Percentiles rank a stretch among this genome's conserved stretches.
Conservation (phyloP, 2,797 vertebrate genomes). For the Acipenser oxyrinchus region DNA sequence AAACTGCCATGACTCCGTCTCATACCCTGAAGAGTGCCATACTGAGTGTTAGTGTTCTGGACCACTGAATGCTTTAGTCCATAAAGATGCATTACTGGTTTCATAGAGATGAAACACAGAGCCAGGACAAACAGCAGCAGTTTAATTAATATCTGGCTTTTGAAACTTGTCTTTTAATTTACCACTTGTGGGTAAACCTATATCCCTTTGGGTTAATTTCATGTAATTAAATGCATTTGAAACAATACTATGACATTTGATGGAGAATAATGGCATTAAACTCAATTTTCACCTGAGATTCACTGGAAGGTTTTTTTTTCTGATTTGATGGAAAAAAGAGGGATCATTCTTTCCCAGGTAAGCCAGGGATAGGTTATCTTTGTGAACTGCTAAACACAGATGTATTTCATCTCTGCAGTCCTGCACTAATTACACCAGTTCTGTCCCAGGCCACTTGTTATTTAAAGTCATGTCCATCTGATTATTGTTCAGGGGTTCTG, state of each 20-base stretch:
- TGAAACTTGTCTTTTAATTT: neutral
- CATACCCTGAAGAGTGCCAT: too few relatives aligned
- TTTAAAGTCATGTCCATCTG: neutral
- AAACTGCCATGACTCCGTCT: too few relatives aligned
- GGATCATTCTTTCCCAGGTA: neutral
- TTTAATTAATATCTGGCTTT: neutral
- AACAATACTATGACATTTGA: neutral
- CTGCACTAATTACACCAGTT: neutral
- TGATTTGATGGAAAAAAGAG: neutral
- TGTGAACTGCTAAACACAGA: neutral
- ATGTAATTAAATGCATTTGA: constrained; percentile 18
- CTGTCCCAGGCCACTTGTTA: neutral
- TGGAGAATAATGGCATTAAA: constrained; percentile 2
- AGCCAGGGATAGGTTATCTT: neutral
- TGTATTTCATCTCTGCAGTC: neutral
- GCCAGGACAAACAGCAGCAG: neutral
- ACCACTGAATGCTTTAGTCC: too few relatives aligned
- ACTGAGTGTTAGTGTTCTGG: too few relatives aligned
- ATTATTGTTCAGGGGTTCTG: neutral
- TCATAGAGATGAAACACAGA: neutral
- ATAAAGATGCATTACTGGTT: too few relatives aligned
- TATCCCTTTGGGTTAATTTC: neutral
- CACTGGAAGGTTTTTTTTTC: neutral
- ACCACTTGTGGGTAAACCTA: neutral
- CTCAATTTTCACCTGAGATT: neutral